Evolutionary conservation across 92 coral and sea anemone species (phyloP), one percentile per base, ranked within the genome.

Genomic region (Porites rus): DNA sequence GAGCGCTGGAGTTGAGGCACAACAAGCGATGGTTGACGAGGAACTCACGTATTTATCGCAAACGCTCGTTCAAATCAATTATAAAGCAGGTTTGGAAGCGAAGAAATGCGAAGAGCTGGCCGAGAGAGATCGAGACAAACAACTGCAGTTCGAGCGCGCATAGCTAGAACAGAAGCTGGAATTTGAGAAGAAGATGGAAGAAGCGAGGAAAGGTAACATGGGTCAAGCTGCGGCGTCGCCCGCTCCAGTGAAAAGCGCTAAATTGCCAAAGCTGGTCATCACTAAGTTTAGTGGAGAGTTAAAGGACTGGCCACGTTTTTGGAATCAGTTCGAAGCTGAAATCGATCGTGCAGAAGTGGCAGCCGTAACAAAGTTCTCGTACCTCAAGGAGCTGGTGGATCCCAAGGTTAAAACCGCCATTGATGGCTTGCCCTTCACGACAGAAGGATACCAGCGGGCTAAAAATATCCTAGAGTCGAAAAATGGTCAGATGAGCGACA

Each of bases 131-230:
- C n/a, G 76, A 22, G 19, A 75, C 13, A 74, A 74, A 28, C 88
- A 73, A 72, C 38, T 87, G 0, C 75, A 80, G 4, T 38, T 70
- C 60, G 91, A 87, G 51, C 61, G 63, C 51, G 81, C 80, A 65
- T 75, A 80, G 43, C 74, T 70, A 72, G 87, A 88, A 72, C 74
- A 80, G 54, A 87, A 79, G 46, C 73, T 87, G 14, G 72, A 87
- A 8, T 71, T 68, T 43, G 38, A 46, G 52, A 87, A 87, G 56
- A 86, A 28, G 31, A 28, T 80, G 69, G 63, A 28, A n/a, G 7
- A 80, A 54, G 65, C 58, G 22, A 52, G 61, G 67, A 62, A 4
- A 4, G 68, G 22, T 62, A 77, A 61, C 67, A 17, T 13, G 12
- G 78, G 16, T 50, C 16, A 85, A 74, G 3, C 14, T 19, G 43